Evolutionary conservation across 2,888 invertebrate species (phyloP).

Genomic region (Cephonodes hylas): DNA sequence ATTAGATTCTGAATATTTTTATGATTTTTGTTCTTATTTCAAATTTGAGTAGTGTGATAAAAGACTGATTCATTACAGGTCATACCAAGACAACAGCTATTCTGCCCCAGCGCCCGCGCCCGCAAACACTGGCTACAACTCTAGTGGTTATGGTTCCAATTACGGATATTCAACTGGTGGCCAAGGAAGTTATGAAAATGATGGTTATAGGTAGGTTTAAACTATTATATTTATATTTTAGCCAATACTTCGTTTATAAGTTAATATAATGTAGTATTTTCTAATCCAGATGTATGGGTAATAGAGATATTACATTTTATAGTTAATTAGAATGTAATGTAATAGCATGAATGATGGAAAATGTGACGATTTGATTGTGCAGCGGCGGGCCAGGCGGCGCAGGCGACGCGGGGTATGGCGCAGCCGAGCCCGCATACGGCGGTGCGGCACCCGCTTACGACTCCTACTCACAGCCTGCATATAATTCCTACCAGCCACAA

Average conservation of each 20-base stretch:
- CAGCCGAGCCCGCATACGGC: constrained; percentile 62
- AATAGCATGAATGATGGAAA: too few relatives aligned
- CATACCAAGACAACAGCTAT: constrained; percentile 65
- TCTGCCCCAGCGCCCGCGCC: constrained; percentile 55
- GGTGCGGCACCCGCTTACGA: constrained; percentile 58
- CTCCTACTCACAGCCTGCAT: constrained; percentile 63
- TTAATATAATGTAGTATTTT: too few relatives aligned
- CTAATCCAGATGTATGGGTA: not conserved
- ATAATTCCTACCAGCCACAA: constrained; percentile 65
- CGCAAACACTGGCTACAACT: constrained; percentile 54
- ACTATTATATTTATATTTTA: too few relatives aligned
- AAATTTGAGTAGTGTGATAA: not conserved
- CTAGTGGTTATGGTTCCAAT: constrained; percentile 55
- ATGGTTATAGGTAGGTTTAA: constrained; percentile 60
- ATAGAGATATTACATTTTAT: too few relatives aligned
- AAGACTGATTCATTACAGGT: constrained; percentile 37
- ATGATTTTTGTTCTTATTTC: not conserved
- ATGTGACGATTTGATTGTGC: constrained; percentile 11
- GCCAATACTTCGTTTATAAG: too few relatives aligned
- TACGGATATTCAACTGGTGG: constrained; percentile 68
- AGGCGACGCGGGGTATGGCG: constrained; percentile 70
- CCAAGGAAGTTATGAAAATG: constrained; percentile 65
- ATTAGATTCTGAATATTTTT: constrained; percentile 48
- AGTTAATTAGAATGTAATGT: not conserved
- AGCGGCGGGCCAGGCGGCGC: constrained; percentile 54